These are phyloP conservation scores for Cyphomyrus discorhynchus DNA, from an alignment of 2,113 vertebrate species.

Conservation along the genomic window DNA sequence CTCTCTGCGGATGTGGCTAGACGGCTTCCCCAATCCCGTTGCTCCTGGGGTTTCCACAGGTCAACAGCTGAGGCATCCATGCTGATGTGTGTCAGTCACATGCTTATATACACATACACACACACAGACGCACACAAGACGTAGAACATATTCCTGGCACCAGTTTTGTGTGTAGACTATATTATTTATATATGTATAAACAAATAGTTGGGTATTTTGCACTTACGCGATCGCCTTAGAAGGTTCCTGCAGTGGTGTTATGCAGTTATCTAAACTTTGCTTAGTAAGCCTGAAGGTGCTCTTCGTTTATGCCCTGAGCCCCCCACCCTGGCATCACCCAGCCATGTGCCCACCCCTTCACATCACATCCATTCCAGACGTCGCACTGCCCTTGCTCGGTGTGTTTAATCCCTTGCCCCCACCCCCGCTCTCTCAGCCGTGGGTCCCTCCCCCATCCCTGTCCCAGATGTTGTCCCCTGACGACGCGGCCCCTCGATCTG, in stretches of 20 bases:
- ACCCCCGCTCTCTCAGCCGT: neutral
- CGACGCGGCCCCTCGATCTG: neutral
- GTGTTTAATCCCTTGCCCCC: neutral
- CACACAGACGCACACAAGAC: neutral
- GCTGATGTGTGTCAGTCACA: neutral
- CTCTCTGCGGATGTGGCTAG: neutral
- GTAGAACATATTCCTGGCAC: neutral
- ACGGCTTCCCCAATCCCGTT: neutral
- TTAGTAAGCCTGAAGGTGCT: neutral
- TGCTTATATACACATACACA: neutral
- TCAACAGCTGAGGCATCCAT: neutral
- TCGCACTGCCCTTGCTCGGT: constrained; percentile 5
- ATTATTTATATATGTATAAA: neutral
- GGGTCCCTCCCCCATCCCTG: neutral
- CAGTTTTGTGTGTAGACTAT: neutral
- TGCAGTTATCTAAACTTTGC: neutral
- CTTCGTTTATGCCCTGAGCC: neutral
- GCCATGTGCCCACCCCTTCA: too few species aligned
- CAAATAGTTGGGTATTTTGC: neutral
- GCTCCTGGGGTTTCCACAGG: neutral
- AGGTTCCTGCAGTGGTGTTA: neutral
- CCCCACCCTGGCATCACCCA: neutral
- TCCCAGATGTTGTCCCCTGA: neutral
- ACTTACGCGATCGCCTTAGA: neutral
- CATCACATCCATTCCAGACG: neutral